Base-by-base conservation (phyloP, 2,113 vertebrate genomes). In the Nyctibius bracteatus region DNA sequence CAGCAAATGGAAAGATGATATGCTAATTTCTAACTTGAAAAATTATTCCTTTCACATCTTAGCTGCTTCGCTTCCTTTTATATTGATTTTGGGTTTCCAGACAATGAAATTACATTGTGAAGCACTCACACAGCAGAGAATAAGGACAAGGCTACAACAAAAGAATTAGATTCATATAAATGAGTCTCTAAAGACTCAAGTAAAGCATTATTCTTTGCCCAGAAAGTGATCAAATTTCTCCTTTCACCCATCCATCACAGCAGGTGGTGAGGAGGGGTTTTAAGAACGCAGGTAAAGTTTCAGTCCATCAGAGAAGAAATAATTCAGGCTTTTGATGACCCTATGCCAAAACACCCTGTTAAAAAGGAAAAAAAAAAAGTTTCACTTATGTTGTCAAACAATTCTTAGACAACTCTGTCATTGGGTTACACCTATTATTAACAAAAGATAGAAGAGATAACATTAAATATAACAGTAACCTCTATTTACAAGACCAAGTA, bases 41-140 rank as follows among this genome's bases (percentile, higher is more conserved):
- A 93, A 95, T 91, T 86, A 35, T 81, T 90, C 24, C 92, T 90
- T 96, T 79, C 77, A 72, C 28, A 24, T 81, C 49, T 79, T 84
- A 90, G 72, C 80, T 92, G 88, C 90, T 95, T 95, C 44, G 0
- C 66, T 96, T 96, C 80, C 62, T 93, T 93, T 94, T 84, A 33
- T 87, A 97, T 96, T 89, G 96, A 97, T 96, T 95, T 94, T 86
- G 58, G 25, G 30, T 86, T 96, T 94, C 47, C 28, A 96, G 72
- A 92, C 72, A 86, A 92, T 72, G 52, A 91, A 83, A 96, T 95
- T 91, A 89, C 92, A 58, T 93, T 95, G 84, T 92, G 81, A 96
- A 91, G 28, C 77, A 89, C 61, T 96, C 81, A 68, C 61, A 92
- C 14, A 84, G 57, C 44, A 84, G 17, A 93, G 15, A 31, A 54